phyloP scores from a whole-genome alignment of 2,888 invertebrate genomes.

The Lasiommata megera region DNA sequence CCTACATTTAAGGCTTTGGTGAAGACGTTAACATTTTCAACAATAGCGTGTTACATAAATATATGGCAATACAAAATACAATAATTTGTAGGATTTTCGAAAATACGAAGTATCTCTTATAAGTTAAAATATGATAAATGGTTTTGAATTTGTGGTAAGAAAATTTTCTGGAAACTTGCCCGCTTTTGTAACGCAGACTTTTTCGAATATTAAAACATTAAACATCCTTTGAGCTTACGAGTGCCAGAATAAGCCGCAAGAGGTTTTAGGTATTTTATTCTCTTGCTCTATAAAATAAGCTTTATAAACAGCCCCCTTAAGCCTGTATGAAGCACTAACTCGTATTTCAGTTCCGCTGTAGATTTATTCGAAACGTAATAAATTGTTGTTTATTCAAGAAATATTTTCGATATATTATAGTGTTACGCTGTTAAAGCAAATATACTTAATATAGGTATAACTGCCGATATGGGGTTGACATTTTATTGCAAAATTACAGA shows the following conservation, averaged over 20 bases:
- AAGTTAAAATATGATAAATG: neutral
- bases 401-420: conserved; percentile 77
- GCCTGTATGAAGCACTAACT: conserved; percentile 8
- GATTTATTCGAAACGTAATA: conserved; percentile 18
- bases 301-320: conserved; percentile 3
- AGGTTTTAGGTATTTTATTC: conserved; percentile 13
- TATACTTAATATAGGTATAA: conserved; percentile 29
- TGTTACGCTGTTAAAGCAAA: conserved; percentile 64
- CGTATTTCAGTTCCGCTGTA: conserved; percentile 14
- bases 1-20: conserved; percentile 10
- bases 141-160: neutral
- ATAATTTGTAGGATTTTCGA: too few relatives aligned
- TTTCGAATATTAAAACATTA: conserved; percentile 1
- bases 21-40: neutral
- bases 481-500: conserved; percentile 2
- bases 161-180: neutral
- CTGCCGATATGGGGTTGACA: conserved; percentile 25
- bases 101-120: too few relatives aligned
- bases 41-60: neutral
- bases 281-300: conserved; percentile 20
- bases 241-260: conserved; percentile 18
- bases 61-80: neutral
- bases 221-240: conserved; percentile 26
- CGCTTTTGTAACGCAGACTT: neutral
- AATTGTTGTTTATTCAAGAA: conserved; percentile 56